phyloP scores from a whole-genome alignment of 2,113 vertebrate genomes.

The Pardalotus punctatus region DNA sequence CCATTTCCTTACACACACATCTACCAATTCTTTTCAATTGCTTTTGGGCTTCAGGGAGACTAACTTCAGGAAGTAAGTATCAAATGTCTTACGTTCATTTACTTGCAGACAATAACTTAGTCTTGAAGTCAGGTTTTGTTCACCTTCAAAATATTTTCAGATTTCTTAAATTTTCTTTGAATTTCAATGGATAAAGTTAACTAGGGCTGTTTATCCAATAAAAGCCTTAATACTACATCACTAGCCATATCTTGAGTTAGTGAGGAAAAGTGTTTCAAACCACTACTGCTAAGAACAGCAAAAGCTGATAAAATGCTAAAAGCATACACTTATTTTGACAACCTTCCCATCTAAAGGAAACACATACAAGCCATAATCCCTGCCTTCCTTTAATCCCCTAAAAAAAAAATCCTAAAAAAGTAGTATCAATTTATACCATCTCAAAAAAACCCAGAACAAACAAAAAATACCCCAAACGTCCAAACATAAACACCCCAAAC shows the following conservation, averaged over 20 bases:
- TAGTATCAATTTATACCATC: background rate
- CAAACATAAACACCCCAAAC: background rate
- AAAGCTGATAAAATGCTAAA: background rate
- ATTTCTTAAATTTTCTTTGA: background rate
- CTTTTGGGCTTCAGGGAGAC: background rate
- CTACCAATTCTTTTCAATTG: background rate
- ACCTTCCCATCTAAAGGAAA: background rate
- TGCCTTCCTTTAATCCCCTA: rapidly evolving
- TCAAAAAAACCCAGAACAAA: background rate
- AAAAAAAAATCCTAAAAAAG: background rate
- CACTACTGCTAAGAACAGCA: background rate
- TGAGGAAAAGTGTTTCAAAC: background rate
- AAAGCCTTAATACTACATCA: background rate
- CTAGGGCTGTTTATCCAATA: background rate
- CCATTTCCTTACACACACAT: background rate
- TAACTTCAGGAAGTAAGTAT: conserved; percentile 30
- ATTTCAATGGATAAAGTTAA: background rate
- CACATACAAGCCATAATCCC: background rate
- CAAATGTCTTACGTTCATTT: background rate
- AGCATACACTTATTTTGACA: background rate
- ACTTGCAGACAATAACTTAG: background rate
- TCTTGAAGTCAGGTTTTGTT: background rate
- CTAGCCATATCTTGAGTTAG: background rate
- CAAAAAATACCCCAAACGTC: rapidly evolving
- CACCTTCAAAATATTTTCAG: background rate